These are phyloP conservation scores for Plecturocebus donacophilus DNA, from an alignment of 2,113 vertebrate genomes.

Conservation along the genomic window DNA sequence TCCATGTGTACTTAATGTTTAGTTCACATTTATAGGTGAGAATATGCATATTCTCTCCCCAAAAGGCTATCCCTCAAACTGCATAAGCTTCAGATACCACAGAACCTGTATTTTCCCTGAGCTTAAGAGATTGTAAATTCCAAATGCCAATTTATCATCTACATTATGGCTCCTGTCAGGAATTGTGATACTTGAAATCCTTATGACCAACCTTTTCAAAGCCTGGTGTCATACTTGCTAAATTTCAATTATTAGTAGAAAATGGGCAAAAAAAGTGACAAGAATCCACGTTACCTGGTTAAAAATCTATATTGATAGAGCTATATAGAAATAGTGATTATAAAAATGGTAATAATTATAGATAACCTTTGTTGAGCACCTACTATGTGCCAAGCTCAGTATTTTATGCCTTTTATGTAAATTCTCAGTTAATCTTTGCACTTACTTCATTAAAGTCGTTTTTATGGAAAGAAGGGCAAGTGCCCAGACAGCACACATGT, in stretches of 20 bases:
- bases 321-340: not conserved
- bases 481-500: not conserved
- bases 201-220: not conserved
- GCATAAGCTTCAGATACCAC: not conserved
- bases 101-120: not conserved
- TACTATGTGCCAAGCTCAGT: not conserved
- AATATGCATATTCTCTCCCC: not conserved
- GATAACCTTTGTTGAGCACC: not conserved
- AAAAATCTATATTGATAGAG: constrained; percentile 26
- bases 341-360: constrained; percentile 36
- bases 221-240: not conserved
- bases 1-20: too few relatives aligned
- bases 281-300: not conserved
- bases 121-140: not conserved
- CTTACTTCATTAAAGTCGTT: not conserved
- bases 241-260: not conserved
- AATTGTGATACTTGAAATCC: not conserved
- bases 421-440: not conserved
- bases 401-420: not conserved
- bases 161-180: not conserved
- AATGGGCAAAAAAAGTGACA: not conserved
- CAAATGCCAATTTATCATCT: not conserved
- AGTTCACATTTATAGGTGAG: too few relatives aligned
- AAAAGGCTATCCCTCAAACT: not conserved
- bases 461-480: not conserved